Evolutionary conservation across 2,113 vertebrate genomes (phyloP).

Genomic region (Dasyprocta punctata): DNA sequence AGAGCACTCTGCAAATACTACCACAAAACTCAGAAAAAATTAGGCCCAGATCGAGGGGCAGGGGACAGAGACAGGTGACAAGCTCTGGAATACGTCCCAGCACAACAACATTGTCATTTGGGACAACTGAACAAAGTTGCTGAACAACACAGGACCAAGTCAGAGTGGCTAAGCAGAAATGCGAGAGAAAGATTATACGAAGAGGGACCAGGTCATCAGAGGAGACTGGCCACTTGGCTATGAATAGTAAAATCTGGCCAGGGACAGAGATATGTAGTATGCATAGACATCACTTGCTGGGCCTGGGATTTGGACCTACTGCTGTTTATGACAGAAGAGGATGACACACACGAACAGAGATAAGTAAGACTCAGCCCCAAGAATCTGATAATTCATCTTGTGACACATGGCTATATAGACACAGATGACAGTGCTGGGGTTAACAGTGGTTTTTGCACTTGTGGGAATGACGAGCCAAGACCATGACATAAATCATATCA

Average conservation of each 20-base stretch:
- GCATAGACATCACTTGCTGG: neutral
- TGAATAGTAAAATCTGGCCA: neutral
- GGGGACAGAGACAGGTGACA: neutral
- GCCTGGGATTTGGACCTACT: neutral
- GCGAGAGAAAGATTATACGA: accelerated
- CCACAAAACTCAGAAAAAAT: neutral
- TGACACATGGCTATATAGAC: neutral
- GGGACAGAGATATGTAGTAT: neutral
- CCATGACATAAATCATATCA: neutral
- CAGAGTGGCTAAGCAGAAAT: neutral
- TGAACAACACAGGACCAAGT: neutral
- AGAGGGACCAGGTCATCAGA: neutral
- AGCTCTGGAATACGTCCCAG: neutral
- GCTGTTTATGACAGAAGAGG: neutral
- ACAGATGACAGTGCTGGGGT: neutral
- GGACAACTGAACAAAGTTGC: neutral
- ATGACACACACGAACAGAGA: neutral
- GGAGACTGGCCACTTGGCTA: neutral
- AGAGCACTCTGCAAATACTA: neutral
- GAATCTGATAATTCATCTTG: neutral
- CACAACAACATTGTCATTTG: neutral
- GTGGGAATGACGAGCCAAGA: neutral
- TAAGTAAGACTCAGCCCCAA: neutral
- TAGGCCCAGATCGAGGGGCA: neutral
- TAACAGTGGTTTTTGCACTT: neutral